Conservation (phyloP, 2,797 vertebrate genomes). For the Potorous gilbertii region DNA sequence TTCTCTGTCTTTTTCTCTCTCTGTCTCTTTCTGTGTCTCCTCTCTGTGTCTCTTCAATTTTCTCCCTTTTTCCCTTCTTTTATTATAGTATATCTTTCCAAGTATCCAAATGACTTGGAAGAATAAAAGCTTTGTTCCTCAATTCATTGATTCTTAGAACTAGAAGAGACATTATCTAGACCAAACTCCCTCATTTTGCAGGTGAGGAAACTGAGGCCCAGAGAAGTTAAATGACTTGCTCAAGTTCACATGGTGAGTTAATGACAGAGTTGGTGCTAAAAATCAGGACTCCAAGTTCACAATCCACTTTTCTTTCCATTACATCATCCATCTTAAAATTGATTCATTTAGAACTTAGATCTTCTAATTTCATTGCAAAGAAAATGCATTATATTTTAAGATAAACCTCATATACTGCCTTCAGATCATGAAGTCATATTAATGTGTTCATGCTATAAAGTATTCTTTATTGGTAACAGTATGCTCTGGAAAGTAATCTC, state of each 20-base stretch:
- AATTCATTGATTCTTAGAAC: not conserved
- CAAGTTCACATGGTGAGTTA: not conserved
- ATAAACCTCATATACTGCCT: not conserved
- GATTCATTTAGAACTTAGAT: constrained; percentile 18
- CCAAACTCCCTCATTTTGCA: not conserved
- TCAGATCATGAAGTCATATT: constrained; percentile 45
- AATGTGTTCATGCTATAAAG: constrained; percentile 25
- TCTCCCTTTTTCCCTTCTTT: not conserved
- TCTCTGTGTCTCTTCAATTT: not conserved
- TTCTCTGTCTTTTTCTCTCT: not conserved
- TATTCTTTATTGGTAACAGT: constrained; percentile 34
- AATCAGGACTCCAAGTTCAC: not conserved
- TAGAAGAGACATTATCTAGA: constrained; percentile 5
- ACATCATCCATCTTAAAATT: constrained; percentile 9
- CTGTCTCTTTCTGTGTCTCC: not conserved
- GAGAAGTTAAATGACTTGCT: constrained; percentile 17
- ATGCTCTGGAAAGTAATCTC: constrained; percentile 36
- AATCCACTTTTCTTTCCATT: constrained; percentile 17
- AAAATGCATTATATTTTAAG: not conserved
- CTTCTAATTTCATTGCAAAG: not conserved
- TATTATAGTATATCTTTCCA: not conserved
- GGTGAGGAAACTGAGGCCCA: constrained; percentile 13
- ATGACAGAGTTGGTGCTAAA: not conserved
- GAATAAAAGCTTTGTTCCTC: not conserved
- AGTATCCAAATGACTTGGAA: not conserved